Evolutionary conservation across 2,797 vertebrate genomes (phyloP).

Genomic region (Mus spretus): DNA sequence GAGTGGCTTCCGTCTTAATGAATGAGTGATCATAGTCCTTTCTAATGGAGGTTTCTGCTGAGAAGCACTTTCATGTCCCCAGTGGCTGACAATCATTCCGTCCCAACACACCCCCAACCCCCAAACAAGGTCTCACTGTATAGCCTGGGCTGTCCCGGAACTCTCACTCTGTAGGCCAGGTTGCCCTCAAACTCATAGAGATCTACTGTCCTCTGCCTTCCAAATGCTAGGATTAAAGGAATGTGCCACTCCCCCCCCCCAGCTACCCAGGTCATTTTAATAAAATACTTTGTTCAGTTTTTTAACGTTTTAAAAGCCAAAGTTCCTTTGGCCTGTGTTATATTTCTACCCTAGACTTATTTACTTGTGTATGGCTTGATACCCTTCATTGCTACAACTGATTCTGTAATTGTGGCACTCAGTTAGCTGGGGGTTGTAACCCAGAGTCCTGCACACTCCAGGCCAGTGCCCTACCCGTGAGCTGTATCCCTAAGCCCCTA

Average conservation of each 20-base stretch:
- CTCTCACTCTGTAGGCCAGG: not conserved
- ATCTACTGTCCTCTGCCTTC: not conserved
- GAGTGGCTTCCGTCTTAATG: not conserved
- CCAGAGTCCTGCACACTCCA: not conserved
- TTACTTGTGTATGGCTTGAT: conserved; percentile 28
- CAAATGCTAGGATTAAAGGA: not conserved
- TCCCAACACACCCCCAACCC: no score
- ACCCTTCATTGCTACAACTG: conserved; percentile 11
- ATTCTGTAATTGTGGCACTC: conserved; percentile 23
- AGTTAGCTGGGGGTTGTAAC: not conserved
- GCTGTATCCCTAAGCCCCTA: not conserved
- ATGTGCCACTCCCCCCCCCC: not conserved
- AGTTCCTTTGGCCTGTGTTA: not conserved
- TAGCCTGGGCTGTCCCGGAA: not conserved
- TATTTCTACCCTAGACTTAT: not conserved
- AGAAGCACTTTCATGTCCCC: not conserved
- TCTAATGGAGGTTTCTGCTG: conserved; percentile 2
- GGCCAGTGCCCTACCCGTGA: not conserved
- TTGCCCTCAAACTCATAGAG: not conserved
- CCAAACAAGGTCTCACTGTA: not conserved
- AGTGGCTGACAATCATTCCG: not conserved
- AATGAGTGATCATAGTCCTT: not conserved
- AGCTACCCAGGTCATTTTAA: not conserved
- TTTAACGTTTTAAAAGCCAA: conserved; percentile 28
- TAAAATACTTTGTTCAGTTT: not conserved